These are phyloP conservation scores for Cygnus buccinator DNA, from an alignment of 2,113 vertebrate species.

Conservation along the genomic window DNA sequence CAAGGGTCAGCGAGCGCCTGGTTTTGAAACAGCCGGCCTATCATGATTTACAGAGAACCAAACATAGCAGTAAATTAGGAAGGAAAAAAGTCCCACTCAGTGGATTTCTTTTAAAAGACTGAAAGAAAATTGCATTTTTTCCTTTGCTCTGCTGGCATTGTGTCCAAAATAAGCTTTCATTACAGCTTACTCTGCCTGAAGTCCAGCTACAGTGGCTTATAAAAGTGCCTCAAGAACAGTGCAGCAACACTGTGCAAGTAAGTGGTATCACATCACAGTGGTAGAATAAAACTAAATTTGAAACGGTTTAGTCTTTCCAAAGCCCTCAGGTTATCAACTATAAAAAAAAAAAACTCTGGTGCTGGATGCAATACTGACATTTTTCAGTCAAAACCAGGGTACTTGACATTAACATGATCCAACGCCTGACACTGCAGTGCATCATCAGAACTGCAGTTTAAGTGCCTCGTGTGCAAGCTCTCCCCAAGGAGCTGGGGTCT, in stretches of 20 bases:
- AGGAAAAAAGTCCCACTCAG: neutral
- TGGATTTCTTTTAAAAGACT: neutral
- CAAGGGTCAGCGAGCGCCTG: neutral
- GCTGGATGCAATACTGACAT: neutral
- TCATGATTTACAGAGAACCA: neutral
- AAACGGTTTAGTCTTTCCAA: neutral
- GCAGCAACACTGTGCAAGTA: neutral
- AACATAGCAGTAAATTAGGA: neutral
- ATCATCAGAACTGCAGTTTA: neutral
- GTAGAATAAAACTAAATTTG: neutral
- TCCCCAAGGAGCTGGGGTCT: neutral
- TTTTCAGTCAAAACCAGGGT: neutral
- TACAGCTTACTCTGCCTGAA: neutral
- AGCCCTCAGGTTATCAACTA: neutral
- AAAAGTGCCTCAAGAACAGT: neutral
- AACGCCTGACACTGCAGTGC: neutral
- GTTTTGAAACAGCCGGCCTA: neutral
- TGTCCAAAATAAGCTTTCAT: neutral
- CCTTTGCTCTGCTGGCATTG: neutral
- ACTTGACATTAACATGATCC: neutral
- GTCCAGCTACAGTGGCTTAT: neutral
- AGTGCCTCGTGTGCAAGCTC: fast-evolving
- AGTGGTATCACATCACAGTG: neutral
- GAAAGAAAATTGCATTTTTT: neutral
- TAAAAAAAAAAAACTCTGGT: neutral